Conservation (phyloP, 2,888 invertebrate genomes). For the Plebejus anna region DNA sequence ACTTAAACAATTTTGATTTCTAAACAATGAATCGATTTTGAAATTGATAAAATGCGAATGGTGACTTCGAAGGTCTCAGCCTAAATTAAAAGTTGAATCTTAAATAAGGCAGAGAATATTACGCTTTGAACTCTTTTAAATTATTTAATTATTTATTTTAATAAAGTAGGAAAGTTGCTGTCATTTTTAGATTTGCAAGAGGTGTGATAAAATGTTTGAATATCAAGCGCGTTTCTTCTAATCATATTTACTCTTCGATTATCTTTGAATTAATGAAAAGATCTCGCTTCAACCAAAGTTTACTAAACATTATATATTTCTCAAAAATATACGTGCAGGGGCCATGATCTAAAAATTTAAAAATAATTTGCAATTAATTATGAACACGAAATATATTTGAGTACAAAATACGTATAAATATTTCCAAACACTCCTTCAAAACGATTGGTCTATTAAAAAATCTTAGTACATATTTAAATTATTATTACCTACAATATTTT, state of each 20-base stretch:
- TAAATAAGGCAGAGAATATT: neutral
- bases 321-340: conserved; percentile 5
- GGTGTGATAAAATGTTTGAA: conserved; percentile 11
- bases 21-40: neutral
- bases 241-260: conserved; percentile 19
- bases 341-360: conserved; percentile 16
- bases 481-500: neutral
- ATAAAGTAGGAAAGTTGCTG: neutral
- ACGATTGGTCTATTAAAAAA: neutral
- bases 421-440: neutral
- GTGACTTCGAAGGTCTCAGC: neutral
- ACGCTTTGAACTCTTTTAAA: neutral
- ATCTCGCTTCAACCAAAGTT: neutral
- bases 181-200: conserved; percentile 23
- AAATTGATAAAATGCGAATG: neutral
- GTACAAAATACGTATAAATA: conserved; percentile 11
- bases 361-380: conserved; percentile 25
- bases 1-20: neutral
- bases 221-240: conserved; percentile 26
- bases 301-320: neutral
- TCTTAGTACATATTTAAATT: neutral
- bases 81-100: neutral
- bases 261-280: conserved; percentile 14
- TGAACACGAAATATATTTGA: conserved; percentile 4
- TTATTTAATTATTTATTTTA: neutral